phyloP scores from a whole-genome alignment of 2,113 vertebrate genomes.

The Plestiodon gilberti region DNA sequence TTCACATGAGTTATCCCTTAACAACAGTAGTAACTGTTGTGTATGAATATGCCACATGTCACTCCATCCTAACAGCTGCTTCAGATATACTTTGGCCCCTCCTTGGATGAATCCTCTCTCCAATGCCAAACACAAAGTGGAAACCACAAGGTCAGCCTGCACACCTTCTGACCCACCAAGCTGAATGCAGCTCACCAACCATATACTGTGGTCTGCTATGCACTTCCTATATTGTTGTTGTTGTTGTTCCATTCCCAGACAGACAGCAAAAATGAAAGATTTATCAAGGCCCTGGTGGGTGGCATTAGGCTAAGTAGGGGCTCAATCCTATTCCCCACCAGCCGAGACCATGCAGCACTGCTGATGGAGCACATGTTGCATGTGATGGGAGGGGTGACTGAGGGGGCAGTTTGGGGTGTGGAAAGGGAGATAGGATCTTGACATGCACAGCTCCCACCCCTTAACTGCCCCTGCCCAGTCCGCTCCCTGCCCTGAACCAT shows the following conservation, averaged over 20 bases:
- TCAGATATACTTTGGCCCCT: not conserved
- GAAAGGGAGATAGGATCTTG: too few relatives aligned
- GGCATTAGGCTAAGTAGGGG: too few relatives aligned
- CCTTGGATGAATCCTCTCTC: too few relatives aligned
- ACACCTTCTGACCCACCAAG: not conserved
- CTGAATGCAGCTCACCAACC: not conserved
- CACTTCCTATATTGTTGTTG: not conserved
- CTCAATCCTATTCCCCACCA: too few relatives aligned
- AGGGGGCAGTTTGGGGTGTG: too few relatives aligned
- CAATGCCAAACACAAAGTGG: too few relatives aligned
- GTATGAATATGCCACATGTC: not conserved
- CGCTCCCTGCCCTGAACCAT: too few relatives aligned
- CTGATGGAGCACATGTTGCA: too few relatives aligned
- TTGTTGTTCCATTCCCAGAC: not conserved
- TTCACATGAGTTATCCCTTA: not conserved
- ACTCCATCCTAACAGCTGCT: not conserved
- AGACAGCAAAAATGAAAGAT: not conserved
- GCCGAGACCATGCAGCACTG: too few relatives aligned
- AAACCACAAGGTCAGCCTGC: not conserved
- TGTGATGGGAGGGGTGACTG: too few relatives aligned
- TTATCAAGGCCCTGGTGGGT: not conserved
- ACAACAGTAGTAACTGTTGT: not conserved
- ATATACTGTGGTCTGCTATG: not conserved
- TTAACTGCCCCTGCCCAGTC: too few relatives aligned
- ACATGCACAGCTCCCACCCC: too few relatives aligned